Conservation (phyloP, 2,113 vertebrate species). For the Acrocephalus kingi region DNA sequence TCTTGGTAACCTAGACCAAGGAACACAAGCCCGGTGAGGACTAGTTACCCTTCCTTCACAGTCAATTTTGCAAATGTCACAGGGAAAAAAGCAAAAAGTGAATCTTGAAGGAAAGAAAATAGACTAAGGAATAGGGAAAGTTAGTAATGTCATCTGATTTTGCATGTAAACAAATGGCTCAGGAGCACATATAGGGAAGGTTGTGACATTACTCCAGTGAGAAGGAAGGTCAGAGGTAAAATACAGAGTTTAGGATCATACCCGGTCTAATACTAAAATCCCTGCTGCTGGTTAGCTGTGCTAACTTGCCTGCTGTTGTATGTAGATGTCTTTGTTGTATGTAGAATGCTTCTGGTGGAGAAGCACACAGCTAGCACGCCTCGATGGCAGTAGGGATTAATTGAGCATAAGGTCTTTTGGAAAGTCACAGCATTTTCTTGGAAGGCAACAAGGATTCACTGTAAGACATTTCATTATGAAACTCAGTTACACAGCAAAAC, state of each 20-base stretch:
- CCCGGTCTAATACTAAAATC: background rate
- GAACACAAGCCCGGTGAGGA: background rate
- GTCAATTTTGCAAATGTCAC: background rate
- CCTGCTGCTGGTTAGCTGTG: background rate
- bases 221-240: background rate
- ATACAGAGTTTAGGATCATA: background rate
- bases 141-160: background rate
- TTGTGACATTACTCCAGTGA: background rate
- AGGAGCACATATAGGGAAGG: background rate
- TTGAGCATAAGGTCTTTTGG: conserved; percentile 25
- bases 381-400: background rate
- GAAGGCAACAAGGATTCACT: conserved; percentile 15
- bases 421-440: conserved; percentile 27
- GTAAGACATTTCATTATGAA: too few species aligned
- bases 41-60: background rate
- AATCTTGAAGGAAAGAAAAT: background rate
- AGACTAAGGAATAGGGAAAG: background rate
- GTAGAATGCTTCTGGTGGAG: background rate
- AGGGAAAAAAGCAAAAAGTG: background rate
- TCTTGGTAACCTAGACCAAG: background rate
- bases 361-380: background rate
- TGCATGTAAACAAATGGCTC: background rate
- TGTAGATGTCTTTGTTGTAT: background rate
- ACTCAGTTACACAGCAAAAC: too few species aligned
- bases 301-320: background rate